Evolutionary conservation across 2,797 vertebrate species (phyloP).

Genomic region (Megalops cyprinoides): DNA sequence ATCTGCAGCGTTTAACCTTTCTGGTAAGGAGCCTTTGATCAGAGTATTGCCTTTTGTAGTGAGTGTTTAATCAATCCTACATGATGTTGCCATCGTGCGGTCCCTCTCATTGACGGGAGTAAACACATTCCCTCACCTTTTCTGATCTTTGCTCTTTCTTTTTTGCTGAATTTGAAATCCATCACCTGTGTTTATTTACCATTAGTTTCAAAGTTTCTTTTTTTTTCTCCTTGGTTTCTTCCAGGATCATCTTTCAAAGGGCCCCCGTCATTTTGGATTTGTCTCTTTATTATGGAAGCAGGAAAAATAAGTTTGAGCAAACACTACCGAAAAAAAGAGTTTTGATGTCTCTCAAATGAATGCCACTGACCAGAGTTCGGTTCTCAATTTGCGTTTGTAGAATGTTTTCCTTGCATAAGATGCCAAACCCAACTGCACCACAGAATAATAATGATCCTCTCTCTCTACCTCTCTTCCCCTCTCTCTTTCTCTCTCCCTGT

Average conservation of each 20-base stretch:
- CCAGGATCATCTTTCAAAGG: slow-evolving; percentile 19
- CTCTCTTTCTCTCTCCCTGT: too few species aligned
- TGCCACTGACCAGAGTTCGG: slow-evolving; percentile 5
- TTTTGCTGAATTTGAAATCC: neutral
- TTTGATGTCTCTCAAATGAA: neutral
- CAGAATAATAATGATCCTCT: slow-evolving; percentile 63
- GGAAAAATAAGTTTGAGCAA: slow-evolving; percentile 22
- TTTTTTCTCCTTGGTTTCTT: slow-evolving; percentile 16
- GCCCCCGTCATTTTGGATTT: neutral
- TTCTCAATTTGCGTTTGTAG: slow-evolving; percentile 15
- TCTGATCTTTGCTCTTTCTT: neutral
- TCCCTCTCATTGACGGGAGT: too few species aligned
- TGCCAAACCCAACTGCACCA: slow-evolving; percentile 54
- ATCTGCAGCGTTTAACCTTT: too few species aligned
- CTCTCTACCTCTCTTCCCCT: slow-evolving; percentile 44
- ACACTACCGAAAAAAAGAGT: neutral
- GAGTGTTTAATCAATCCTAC: too few species aligned
- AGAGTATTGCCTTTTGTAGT: too few species aligned
- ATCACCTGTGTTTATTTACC: slow-evolving; percentile 29
- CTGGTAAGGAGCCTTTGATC: too few species aligned
- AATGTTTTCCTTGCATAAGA: neutral
- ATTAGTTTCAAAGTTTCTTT: slow-evolving; percentile 1
- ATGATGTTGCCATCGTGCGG: too few species aligned
- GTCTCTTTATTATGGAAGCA: neutral
- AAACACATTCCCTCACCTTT: too few species aligned